phyloP scores from a whole-genome alignment of 2,888 invertebrate genomes.

The Creontiades dilutus region DNA sequence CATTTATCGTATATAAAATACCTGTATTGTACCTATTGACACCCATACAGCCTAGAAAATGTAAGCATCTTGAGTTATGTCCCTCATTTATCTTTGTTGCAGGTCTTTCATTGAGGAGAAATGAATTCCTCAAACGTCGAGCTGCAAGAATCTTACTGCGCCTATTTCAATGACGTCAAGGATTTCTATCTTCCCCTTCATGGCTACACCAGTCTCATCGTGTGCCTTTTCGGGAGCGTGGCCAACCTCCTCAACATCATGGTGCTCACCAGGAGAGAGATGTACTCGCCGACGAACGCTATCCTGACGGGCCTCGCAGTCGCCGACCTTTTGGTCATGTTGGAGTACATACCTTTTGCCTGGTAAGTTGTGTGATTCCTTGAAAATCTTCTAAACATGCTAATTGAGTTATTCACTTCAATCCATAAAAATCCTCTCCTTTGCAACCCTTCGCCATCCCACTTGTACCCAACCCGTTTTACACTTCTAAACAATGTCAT shows the following conservation, averaged over 20 bases:
- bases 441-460: too few species aligned
- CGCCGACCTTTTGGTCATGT: slow-evolving; percentile 95
- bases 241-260: slow-evolving; percentile 95
- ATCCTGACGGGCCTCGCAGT: slow-evolving; percentile 94
- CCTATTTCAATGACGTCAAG: slow-evolving; percentile 61
- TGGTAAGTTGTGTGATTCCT: slow-evolving; percentile 77
- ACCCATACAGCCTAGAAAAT: too few species aligned
- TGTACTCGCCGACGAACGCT: slow-evolving; percentile 94
- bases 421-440: too few species aligned
- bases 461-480: too few species aligned
- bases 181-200: slow-evolving; percentile 85
- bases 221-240: slow-evolving; percentile 93
- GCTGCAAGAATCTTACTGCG: slow-evolving; percentile 62
- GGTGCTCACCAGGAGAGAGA: slow-evolving; percentile 92
- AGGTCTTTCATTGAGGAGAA: slow-evolving; percentile 4
- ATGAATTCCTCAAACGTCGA: slow-evolving; percentile 60
- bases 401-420: too few species aligned
- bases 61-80: background rate
- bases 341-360: slow-evolving; percentile 95
- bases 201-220: slow-evolving; percentile 90
- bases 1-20: too few species aligned
- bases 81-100: background rate
- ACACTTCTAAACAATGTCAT: too few species aligned
- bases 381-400: too few species aligned
- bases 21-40: too few species aligned